Percentiles rank a stretch among this genome's conserved stretches.
phyloP scores from a whole-genome alignment of 30 jellyfish, hydroid and myxozoan genomes.

The Turritopsis dohrnii region DNA sequence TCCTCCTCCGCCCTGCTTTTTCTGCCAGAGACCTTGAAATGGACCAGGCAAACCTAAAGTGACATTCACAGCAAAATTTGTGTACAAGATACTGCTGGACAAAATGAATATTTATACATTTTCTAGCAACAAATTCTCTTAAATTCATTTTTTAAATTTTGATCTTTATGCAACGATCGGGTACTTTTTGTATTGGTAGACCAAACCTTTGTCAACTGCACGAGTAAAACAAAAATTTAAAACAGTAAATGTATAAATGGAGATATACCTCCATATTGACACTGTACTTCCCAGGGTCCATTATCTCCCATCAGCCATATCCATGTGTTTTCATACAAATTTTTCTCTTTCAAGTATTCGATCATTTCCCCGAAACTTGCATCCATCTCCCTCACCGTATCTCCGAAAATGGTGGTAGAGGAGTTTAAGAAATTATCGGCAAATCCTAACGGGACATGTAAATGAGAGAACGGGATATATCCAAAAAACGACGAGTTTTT shows the following conservation, averaged over 20 bases:
- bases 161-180: too few species aligned
- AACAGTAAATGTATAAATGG: too few species aligned
- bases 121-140: too few species aligned
- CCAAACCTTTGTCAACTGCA: too few species aligned
- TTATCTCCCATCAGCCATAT: slow-evolving; percentile 6
- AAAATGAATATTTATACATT: too few species aligned
- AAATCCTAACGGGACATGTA: slow-evolving; percentile 20
- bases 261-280: slow-evolving; percentile 23
- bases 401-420: background rate
- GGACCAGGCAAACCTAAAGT: slow-evolving; percentile 11
- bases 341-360: background rate
- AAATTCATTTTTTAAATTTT: too few species aligned
- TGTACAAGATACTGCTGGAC: background rate
- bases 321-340: background rate
- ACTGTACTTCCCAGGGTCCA: slow-evolving; percentile 24
- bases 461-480: slow-evolving; percentile 8
- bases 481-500: background rate
- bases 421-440: background rate
- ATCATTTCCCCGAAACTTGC: background rate
- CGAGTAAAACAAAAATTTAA: too few species aligned
- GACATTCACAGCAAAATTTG: background rate
- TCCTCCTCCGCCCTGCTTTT: slow-evolving; percentile 25
- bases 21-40: slow-evolving; percentile 10
- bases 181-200: too few species aligned
- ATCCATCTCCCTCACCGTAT: slow-evolving; percentile 4